A percentile compares a stretch with the other conserved stretches of the same genome.
phyloP scores from a whole-genome alignment of 2,888 invertebrate genomes.

The Timandra comae region DNA sequence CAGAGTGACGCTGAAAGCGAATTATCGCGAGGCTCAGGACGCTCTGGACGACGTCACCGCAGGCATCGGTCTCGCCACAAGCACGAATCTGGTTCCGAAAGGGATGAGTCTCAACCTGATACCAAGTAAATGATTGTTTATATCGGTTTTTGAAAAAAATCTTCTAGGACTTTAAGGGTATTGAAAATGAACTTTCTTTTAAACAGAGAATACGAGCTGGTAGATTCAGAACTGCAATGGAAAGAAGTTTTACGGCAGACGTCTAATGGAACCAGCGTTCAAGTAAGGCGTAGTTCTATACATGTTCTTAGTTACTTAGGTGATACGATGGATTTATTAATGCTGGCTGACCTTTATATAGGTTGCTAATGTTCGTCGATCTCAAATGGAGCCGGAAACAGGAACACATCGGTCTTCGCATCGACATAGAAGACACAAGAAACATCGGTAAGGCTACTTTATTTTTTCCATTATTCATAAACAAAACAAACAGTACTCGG shows the following conservation, averaged over 20 bases:
- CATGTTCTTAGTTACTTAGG: neutral
- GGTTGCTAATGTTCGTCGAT: constrained; percentile 83
- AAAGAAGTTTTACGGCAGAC: constrained; percentile 89
- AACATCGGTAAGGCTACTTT: constrained; percentile 68
- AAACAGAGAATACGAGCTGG: constrained; percentile 80
- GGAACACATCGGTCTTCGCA: constrained; percentile 77
- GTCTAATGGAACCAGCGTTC: constrained; percentile 68
- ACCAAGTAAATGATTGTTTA: constrained; percentile 49
- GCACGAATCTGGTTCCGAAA: constrained; percentile 84
- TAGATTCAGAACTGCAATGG: constrained; percentile 94
- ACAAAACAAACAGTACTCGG: no score
- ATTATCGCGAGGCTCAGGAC: constrained; percentile 88
- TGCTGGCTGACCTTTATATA: no score
- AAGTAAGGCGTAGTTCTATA: constrained; percentile 37
- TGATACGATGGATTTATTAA: neutral
- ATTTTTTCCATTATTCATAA: constrained; percentile 1
- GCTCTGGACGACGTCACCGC: constrained; percentile 85
- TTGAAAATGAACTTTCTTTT: neutral
- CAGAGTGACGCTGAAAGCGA: constrained; percentile 94
- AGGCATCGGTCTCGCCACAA: constrained; percentile 86
- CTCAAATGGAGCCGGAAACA: constrained; percentile 65
- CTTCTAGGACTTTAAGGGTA: neutral
- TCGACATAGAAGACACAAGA: constrained; percentile 76
- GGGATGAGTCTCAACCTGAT: constrained; percentile 77
- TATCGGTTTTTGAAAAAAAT: neutral